These are phyloP conservation scores for Gerris lacustris DNA, from an alignment of 2,888 invertebrate genomes.

Conservation along the genomic window DNA sequence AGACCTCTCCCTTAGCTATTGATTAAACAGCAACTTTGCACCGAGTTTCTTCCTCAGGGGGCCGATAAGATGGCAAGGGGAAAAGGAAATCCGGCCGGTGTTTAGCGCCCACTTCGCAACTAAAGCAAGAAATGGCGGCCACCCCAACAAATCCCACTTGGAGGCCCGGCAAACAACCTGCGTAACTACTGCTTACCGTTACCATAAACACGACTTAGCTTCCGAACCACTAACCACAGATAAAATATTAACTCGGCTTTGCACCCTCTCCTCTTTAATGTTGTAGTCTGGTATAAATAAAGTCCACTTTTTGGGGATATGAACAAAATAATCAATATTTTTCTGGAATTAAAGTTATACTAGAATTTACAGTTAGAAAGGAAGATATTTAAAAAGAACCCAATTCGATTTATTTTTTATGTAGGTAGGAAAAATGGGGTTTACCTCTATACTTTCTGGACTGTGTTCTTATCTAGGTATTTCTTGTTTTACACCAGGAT, in stretches of 20 bases:
- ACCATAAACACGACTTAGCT: constrained; percentile 1
- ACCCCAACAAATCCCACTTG: background rate
- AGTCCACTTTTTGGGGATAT: too few relatives aligned
- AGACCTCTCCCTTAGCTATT: background rate
- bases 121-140: constrained; percentile 1
- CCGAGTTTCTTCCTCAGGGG: constrained; percentile 1
- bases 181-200: background rate
- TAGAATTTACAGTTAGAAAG: too few relatives aligned
- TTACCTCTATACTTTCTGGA: too few relatives aligned
- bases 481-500: too few relatives aligned
- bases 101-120: constrained; percentile 3
- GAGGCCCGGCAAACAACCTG: background rate
- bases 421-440: too few relatives aligned
- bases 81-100: constrained; percentile 1
- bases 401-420: too few relatives aligned
- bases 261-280: background rate
- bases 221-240: background rate
- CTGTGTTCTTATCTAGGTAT: too few relatives aligned
- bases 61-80: background rate
- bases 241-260: background rate
- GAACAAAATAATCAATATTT: too few relatives aligned
- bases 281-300: background rate
- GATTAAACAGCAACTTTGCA: background rate
- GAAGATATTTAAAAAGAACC: too few relatives aligned
- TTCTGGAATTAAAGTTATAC: too few relatives aligned